A percentile compares a stretch with the other conserved stretches of the same genome.
These are phyloP conservation scores for Palythoa heliodiscus DNA, from an alignment of 92 coral and sea anemone genomes.

Conservation along the genomic window DNA sequence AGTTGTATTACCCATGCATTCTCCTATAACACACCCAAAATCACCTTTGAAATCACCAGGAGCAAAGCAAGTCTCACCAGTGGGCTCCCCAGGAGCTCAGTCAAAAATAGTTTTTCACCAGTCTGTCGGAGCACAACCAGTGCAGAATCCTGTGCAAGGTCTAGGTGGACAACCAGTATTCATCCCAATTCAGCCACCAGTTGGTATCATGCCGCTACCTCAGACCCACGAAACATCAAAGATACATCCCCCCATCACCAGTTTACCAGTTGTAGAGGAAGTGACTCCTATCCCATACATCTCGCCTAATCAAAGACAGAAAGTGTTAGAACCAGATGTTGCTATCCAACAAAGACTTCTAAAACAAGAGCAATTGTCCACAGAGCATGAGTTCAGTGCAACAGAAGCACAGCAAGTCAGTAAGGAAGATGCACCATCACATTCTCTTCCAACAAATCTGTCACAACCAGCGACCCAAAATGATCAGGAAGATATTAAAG, in stretches of 20 bases:
- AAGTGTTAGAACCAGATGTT: neutral
- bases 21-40: neutral
- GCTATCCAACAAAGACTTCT: neutral
- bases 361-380: neutral
- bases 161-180: neutral
- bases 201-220: neutral
- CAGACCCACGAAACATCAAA: neutral
- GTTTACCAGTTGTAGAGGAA: neutral
- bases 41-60: conserved; percentile 8
- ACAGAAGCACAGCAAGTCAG: neutral
- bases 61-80: conserved; percentile 3
- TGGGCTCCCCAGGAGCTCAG: neutral
- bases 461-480: neutral
- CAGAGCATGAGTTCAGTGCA: neutral
- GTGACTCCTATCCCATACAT: neutral
- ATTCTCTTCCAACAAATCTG: neutral
- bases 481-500: neutral
- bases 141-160: neutral
- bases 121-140: neutral
- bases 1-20: neutral
- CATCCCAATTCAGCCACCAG: neutral
- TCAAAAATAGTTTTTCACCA: neutral
- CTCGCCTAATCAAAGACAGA: neutral
- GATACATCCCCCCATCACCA: neutral
- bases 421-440: neutral